phyloP scores from a whole-genome alignment of 2,113 vertebrate species.

The Machaerirhynchus nigripectus region DNA sequence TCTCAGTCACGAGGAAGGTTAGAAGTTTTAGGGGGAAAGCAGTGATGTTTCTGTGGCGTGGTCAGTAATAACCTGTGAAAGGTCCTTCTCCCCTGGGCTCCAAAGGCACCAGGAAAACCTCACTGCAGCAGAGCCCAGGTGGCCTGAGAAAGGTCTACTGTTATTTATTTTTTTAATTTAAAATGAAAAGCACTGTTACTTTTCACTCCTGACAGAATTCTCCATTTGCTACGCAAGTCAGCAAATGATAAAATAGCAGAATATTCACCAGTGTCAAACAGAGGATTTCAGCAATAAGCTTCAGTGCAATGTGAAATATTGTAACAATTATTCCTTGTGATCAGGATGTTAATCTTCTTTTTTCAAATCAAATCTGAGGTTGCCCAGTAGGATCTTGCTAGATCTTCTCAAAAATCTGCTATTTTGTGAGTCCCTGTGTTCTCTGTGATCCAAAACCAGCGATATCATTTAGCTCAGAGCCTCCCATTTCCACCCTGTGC shows the following conservation, averaged over 20 bases:
- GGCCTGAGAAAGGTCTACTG: background rate
- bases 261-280: constrained; percentile 40
- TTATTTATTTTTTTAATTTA: background rate
- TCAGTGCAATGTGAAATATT: constrained; percentile 22
- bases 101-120: background rate
- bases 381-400: background rate
- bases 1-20: background rate
- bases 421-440: background rate
- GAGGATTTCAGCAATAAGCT: background rate
- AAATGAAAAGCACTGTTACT: background rate
- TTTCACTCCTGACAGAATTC: background rate
- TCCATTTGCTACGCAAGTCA: background rate
- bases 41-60: accelerated
- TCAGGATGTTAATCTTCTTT: constrained; percentile 32
- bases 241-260: constrained; percentile 26
- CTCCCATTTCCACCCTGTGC: background rate
- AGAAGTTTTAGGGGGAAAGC: background rate
- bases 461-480: background rate
- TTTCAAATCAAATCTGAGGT: background rate
- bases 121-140: background rate
- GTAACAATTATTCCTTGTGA: constrained; percentile 33
- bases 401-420: background rate
- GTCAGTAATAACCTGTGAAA: background rate
- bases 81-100: background rate
- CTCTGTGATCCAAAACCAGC: background rate